These are phyloP conservation scores for Heterohyrax brucei DNA, from an alignment of 2,797 vertebrate species.

Conservation along the genomic window DNA sequence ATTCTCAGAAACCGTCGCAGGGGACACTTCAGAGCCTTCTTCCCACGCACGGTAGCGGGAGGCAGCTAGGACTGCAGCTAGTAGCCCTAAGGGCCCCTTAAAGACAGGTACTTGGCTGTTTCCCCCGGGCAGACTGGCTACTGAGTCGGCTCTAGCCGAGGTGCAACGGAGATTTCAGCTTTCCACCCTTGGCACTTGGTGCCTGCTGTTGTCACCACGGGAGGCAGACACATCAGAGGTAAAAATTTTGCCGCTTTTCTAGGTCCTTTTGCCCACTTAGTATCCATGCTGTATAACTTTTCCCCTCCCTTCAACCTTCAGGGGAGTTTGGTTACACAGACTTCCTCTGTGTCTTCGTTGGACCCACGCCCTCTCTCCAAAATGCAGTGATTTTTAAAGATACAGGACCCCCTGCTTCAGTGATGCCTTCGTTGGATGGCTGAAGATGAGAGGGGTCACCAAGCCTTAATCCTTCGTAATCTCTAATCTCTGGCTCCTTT, in stretches of 20 bases:
- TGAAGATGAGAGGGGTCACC: constrained; percentile 74
- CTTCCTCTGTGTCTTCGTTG: neutral
- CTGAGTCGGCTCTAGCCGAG: neutral
- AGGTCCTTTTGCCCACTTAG: neutral
- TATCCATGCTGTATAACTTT: neutral
- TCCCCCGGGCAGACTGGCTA: neutral
- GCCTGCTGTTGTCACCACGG: neutral
- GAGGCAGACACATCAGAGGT: neutral
- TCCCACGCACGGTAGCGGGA: too few species aligned
- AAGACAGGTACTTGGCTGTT: neutral
- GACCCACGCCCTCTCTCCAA: neutral
- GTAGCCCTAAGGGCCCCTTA: neutral
- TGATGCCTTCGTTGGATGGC: neutral
- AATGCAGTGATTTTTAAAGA: neutral
- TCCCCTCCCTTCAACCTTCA: neutral
- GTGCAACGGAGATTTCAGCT: neutral
- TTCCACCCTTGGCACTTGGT: too few species aligned
- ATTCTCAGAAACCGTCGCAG: neutral
- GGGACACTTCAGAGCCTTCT: neutral
- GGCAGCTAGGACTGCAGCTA: neutral
- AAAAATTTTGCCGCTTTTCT: neutral
- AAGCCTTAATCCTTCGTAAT: constrained; percentile 89
- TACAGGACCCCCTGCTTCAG: neutral
- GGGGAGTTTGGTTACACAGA: neutral
- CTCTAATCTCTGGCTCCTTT: constrained; percentile 89